Evolutionary conservation across 2,113 vertebrate genomes (phyloP), one percentile per base, ranked within the genome.

Genomic region (Cinclus cinclus): DNA sequence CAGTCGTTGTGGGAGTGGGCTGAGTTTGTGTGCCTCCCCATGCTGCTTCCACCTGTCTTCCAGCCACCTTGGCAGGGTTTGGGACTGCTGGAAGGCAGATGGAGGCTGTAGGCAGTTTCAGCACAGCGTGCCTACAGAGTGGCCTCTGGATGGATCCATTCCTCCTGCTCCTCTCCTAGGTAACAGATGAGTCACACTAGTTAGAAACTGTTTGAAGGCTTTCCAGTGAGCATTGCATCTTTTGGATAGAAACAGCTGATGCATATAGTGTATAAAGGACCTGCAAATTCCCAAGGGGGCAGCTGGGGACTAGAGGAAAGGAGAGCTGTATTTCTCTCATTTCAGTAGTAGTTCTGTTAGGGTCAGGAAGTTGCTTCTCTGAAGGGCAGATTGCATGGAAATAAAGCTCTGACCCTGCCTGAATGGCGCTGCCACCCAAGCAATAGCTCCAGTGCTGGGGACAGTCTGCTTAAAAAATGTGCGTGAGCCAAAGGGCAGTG

Each of bases 121-220:
- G 71, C 24, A 1, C 63, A 83, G 73, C 10, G 17, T 94, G 89
- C 95, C 94, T 87, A 92, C 92, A 15, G 89, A 83, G 33, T 63
- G 60, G 80, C 77, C 80, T 95, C 86, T 37, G 70, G 73, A 89
- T 70, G 86, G 68, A 95, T 81, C 89, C 60, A 25, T 91, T 44
- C 76, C 56, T 94, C 73, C 80, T 67, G 79, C 56, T 95, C 59
- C 68, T 97, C 96, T 96, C 96, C 94, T 92, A 92, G 94, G 91
- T 89, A 93, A 95, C 89, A 90, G 79, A 93, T 95, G 95, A 97
- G 68, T 96, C 95, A 96, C 2, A 2, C 52, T 75, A 44, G 68
- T 55, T 63, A 71, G 91, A 78, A 78, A 47, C 73, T 78, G 71
- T 93, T 93, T 89, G 94, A 93, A 81, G 71, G 76, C 73, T 94